These are phyloP conservation scores for Uromys caudimaculatus DNA, from an alignment of 2,797 vertebrate species.

Conservation along the genomic window DNA sequence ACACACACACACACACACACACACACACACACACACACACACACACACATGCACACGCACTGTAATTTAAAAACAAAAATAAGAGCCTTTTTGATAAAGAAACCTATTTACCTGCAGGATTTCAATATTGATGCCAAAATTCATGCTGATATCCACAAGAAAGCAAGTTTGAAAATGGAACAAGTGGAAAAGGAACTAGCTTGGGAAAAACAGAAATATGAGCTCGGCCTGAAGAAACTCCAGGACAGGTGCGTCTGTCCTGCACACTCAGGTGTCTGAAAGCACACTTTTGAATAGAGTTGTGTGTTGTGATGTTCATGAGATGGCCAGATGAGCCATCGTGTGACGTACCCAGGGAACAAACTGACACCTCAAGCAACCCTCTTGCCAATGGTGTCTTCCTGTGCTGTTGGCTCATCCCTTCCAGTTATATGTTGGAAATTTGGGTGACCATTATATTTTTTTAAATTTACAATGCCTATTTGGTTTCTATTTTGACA, in stretches of 20 bases:
- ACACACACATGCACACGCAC: neutral
- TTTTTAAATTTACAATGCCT: slow-evolving; percentile 16
- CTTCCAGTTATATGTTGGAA: neutral
- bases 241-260: slow-evolving; percentile 86
- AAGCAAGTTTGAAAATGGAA: slow-evolving; percentile 87
- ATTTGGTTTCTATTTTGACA: slow-evolving; percentile 22
- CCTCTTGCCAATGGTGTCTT: neutral
- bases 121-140: slow-evolving; percentile 90
- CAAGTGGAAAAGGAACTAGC: slow-evolving; percentile 90
- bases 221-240: slow-evolving; percentile 90
- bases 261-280: neutral
- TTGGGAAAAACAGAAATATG: slow-evolving; percentile 92
- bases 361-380: neutral
- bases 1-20: too few relatives aligned
- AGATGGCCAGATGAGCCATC: neutral
- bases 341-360: neutral
- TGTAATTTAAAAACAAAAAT: neutral
- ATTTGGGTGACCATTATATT: neutral
- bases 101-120: slow-evolving; percentile 88
- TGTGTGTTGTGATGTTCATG: neutral
- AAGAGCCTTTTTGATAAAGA: slow-evolving; percentile 35
- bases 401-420: neutral
- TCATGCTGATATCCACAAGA: slow-evolving; percentile 87
- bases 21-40: neutral
- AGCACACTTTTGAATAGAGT: neutral